Evolutionary conservation across 2,113 vertebrate genomes (phyloP), one percentile per base, ranked within the genome.

Genomic region (Chaetodon trifascialis): DNA sequence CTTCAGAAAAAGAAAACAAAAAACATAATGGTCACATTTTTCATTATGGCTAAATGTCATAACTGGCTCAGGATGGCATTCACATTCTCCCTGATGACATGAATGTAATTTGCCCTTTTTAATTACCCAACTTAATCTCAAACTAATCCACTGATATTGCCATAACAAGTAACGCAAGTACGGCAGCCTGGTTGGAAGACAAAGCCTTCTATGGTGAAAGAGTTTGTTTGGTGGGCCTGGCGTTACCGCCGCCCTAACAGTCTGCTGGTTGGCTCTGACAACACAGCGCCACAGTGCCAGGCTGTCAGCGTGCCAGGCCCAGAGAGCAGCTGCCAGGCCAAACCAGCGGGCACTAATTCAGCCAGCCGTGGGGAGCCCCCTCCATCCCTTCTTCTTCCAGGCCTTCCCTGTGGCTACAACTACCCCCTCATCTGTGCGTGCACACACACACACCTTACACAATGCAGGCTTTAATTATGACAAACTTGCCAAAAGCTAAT

Each of bases 271-370:
- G 92, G 89, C 92, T 91, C 86, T 86, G 92, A 89, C 90, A 93
- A 93, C 91, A 76, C 86, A 52, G 65, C 62, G 66, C 84, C 65
- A 17, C 80, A 54, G 87, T 86, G 87, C 91, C 84, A 85, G 92
- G 83, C 90, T 92, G 88, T 91, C 82, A 86, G 76, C 19, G 64
- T 82, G 94, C 94, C 94, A 94, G 89, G 69, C 82, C 46, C 77
- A 83, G 76, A 77, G 79, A 85, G 76, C 93, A 95, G 92, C 93
- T 94, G 93, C 89, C 91, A 88, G 91, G 88, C 91, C 76, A 76
- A 86, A 91, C 86, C 93, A 94, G 90, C 89, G 83, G 92, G 89
- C 92, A 89, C 85, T 93, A 92, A 94, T 93, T 94, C 92, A 93
- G 79, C 88, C 92, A 91, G 77, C 93, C 87, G 86, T 88, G 89